phyloP scores from a whole-genome alignment of 2,888 invertebrate genomes.

The Catocala nupta region DNA sequence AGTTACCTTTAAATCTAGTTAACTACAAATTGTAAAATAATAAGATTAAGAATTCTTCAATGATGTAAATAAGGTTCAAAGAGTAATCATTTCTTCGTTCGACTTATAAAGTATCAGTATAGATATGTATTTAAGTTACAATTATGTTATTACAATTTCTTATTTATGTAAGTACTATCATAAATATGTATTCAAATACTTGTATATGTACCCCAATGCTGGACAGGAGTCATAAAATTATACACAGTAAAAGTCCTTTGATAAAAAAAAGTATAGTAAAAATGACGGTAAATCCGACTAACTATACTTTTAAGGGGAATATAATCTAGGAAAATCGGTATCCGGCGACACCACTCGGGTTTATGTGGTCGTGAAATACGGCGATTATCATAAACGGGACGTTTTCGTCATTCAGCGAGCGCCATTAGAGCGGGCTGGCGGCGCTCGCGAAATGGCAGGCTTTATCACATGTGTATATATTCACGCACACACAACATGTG shows the following conservation, averaged over 20 bases:
- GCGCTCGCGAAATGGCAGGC: slow-evolving; percentile 51
- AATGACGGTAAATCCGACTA: slow-evolving; percentile 32
- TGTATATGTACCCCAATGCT: neutral
- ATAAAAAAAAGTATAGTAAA: slow-evolving; percentile 8
- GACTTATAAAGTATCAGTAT: too few relatives aligned
- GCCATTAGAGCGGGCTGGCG: slow-evolving; percentile 63
- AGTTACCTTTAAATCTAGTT: too few relatives aligned
- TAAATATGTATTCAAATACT: too few relatives aligned
- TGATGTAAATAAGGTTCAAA: too few relatives aligned
- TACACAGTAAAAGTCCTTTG: too few relatives aligned
- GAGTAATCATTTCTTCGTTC: too few relatives aligned
- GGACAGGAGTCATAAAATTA: too few relatives aligned
- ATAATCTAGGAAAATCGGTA: slow-evolving; percentile 65
- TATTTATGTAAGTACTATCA: too few relatives aligned
- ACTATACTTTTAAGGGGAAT: slow-evolving; percentile 48
- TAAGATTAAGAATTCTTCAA: too few relatives aligned
- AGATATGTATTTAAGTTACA: too few relatives aligned
- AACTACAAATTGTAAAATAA: too few relatives aligned
- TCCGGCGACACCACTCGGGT: slow-evolving; percentile 61
- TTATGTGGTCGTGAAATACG: slow-evolving; percentile 76
- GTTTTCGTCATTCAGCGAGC: slow-evolving; percentile 74
- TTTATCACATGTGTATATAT: slow-evolving; percentile 18
- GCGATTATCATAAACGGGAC: slow-evolving; percentile 80
- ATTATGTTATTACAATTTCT: too few relatives aligned
- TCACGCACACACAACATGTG: slow-evolving; percentile 9